These are phyloP conservation scores for Plodia interpunctella DNA, from an alignment of 1,140 invertebrate species.

Conservation along the genomic window DNA sequence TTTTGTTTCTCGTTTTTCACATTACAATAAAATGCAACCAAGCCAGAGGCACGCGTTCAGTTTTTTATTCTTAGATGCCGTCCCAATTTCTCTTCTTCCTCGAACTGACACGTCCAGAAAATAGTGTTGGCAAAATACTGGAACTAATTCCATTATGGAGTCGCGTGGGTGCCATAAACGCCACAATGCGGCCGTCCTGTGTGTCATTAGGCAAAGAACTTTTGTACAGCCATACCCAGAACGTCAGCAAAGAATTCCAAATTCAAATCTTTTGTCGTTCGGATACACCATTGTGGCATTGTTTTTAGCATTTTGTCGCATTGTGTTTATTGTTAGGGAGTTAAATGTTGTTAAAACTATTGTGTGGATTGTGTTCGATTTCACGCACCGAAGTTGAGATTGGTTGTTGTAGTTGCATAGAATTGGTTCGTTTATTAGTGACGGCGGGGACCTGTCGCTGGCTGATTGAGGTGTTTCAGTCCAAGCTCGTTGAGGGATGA, in stretches of 20 bases:
- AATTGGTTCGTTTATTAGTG: slow-evolving; percentile 68
- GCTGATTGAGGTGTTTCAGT: slow-evolving; percentile 38
- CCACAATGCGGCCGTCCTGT: slow-evolving; percentile 58
- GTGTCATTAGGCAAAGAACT: slow-evolving; percentile 62
- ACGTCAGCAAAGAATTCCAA: slow-evolving; percentile 45
- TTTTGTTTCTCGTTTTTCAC: neutral
- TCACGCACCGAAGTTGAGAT: slow-evolving; percentile 46
- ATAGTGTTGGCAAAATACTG: slow-evolving; percentile 64
- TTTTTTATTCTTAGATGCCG: slow-evolving; percentile 43
- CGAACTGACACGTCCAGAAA: slow-evolving; percentile 44
- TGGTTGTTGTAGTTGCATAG: slow-evolving; percentile 53
- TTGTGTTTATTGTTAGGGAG: slow-evolving; percentile 71
- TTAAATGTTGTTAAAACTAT: slow-evolving; percentile 70
- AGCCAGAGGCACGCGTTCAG: slow-evolving; percentile 51
- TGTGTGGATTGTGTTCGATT: slow-evolving; percentile 58
- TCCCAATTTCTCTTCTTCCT: slow-evolving; percentile 56
- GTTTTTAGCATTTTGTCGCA: slow-evolving; percentile 55
- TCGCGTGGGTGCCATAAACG: slow-evolving; percentile 71
- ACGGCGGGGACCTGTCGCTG: slow-evolving; percentile 57
- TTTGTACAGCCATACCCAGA: slow-evolving; percentile 50
- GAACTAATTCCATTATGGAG: slow-evolving; percentile 69
- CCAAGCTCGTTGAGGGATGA: neutral
- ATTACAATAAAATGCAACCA: neutral
- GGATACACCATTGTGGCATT: slow-evolving; percentile 49
- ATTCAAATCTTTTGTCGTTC: slow-evolving; percentile 37